Conservation (phyloP, 2,888 invertebrate species). For the Cistogaster globosa region DNA sequence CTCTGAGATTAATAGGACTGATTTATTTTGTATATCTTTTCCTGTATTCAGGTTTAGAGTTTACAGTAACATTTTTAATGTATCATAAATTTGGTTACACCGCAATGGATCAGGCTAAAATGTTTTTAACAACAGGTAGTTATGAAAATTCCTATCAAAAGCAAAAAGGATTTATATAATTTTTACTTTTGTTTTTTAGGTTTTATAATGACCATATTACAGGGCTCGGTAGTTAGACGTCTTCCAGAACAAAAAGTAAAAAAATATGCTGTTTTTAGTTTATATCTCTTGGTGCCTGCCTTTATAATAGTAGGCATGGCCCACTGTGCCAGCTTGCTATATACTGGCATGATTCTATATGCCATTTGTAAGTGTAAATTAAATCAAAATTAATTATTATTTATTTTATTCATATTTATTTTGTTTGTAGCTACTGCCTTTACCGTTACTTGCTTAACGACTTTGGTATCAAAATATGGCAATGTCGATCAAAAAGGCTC, state of each 20-base stretch:
- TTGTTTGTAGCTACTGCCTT: slow-evolving; percentile 89
- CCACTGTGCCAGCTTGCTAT: slow-evolving; percentile 85
- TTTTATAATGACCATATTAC: slow-evolving; percentile 93
- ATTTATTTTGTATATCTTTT: slow-evolving; percentile 96
- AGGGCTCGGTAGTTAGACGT: slow-evolving; percentile 94
- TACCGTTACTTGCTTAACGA: slow-evolving; percentile 97
- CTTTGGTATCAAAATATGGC: slow-evolving; percentile 93
- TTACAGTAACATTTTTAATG: slow-evolving; percentile 97
- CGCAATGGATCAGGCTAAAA: slow-evolving; percentile 98
- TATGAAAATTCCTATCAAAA: neutral
- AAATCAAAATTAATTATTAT: neutral
- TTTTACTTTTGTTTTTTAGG: slow-evolving; percentile 81
- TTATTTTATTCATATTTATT: neutral
- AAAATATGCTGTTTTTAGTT: slow-evolving; percentile 88
- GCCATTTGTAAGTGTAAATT: slow-evolving; percentile 90
- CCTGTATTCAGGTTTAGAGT: slow-evolving; percentile 97
- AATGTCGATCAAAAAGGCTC: slow-evolving; percentile 93
- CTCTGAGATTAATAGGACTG: slow-evolving; percentile 87
- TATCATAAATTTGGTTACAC: slow-evolving; percentile 95
- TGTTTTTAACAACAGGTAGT: slow-evolving; percentile 96
- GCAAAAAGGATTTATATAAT: neutral
- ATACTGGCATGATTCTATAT: slow-evolving; percentile 92
- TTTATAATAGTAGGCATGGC: slow-evolving; percentile 93
- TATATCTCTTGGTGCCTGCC: slow-evolving; percentile 93
- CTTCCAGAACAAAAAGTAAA: slow-evolving; percentile 89